A percentile compares a stretch with the other conserved stretches of the same genome.
These are phyloP conservation scores for Macrosoma leucophasiata DNA, from an alignment of 2,888 invertebrate species.

Conservation along the genomic window DNA sequence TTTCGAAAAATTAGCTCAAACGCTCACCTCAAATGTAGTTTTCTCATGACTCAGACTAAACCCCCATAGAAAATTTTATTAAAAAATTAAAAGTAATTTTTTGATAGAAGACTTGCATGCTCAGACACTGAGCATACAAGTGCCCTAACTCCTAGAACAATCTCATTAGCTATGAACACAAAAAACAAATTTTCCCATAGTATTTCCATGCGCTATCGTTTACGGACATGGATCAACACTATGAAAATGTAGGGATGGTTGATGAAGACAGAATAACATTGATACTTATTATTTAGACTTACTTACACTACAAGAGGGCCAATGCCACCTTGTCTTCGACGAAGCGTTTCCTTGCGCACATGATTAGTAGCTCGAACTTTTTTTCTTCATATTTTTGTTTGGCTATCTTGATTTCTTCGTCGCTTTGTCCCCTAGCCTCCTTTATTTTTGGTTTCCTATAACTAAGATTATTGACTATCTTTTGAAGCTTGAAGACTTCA, in stretches of 20 bases:
- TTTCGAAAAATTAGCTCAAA: slow-evolving; percentile 6
- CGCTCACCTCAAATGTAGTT: slow-evolving; percentile 10
- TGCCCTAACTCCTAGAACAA: slow-evolving; percentile 3
- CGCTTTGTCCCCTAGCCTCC: not conserved
- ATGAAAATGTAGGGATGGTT: slow-evolving; percentile 1
- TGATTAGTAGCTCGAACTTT: slow-evolving; percentile 4
- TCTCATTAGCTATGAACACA: slow-evolving; percentile 4
- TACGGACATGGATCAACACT: slow-evolving; percentile 1
- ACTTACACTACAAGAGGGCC: slow-evolving; percentile 1
- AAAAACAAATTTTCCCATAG: slow-evolving; percentile 3
- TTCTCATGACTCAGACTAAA: slow-evolving; percentile 4
- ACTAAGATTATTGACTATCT: slow-evolving; percentile 8
- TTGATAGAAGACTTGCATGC: slow-evolving; percentile 7
- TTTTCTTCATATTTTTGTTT: slow-evolving; percentile 8
- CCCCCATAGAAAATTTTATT: slow-evolving; percentile 3
- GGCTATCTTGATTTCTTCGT: not conserved
- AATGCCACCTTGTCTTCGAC: not conserved
- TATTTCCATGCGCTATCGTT: slow-evolving; percentile 4
- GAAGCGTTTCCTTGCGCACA: slow-evolving; percentile 4
- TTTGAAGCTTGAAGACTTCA: slow-evolving; percentile 6
- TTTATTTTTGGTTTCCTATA: slow-evolving; percentile 6
- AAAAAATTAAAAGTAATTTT: too few species aligned
- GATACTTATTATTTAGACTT: too few species aligned
- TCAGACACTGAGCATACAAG: slow-evolving; percentile 2
- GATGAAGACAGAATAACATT: too few species aligned